Evolutionary conservation across 2,113 vertebrate genomes (phyloP).

Genomic region (Otis tarda): DNA sequence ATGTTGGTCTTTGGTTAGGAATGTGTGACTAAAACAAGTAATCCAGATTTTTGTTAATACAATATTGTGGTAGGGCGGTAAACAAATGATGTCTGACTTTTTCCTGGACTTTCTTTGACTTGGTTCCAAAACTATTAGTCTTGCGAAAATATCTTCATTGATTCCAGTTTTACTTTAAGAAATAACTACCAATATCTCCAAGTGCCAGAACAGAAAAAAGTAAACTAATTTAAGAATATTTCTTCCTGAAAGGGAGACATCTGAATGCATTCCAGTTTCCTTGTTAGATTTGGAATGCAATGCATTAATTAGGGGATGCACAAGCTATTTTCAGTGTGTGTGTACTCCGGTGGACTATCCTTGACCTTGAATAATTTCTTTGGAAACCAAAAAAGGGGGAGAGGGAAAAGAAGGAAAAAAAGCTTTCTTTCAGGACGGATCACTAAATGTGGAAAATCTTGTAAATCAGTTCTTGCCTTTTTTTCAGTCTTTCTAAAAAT

Average conservation of each 20-base stretch:
- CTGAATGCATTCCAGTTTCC: not conserved
- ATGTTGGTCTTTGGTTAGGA: constrained; percentile 27
- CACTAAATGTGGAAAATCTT: not conserved
- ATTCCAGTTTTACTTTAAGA: not conserved
- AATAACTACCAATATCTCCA: not conserved
- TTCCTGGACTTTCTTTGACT: not conserved
- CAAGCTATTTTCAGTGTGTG: constrained; percentile 9
- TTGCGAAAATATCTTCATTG: not conserved
- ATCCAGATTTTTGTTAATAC: not conserved
- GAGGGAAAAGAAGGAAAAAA: not conserved
- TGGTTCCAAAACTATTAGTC: not conserved
- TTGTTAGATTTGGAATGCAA: constrained; percentile 16
- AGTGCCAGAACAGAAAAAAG: not conserved
- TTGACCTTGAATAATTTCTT: constrained; percentile 35
- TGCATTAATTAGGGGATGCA: not conserved
- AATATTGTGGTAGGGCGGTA: not conserved
- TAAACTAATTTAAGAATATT: not conserved
- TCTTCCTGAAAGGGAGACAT: not conserved
- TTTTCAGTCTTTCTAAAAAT: not conserved
- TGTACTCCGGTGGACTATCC: not conserved
- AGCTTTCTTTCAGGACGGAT: not conserved
- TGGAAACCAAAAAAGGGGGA: not conserved
- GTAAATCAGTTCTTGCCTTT: not conserved
- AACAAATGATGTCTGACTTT: not conserved
- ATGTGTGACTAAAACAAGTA: constrained; percentile 22